Percentiles rank a stretch among this genome's conserved stretches.
Evolutionary conservation across 2,113 vertebrate species (phyloP).

Genomic region (Sprattus sprattus): DNA sequence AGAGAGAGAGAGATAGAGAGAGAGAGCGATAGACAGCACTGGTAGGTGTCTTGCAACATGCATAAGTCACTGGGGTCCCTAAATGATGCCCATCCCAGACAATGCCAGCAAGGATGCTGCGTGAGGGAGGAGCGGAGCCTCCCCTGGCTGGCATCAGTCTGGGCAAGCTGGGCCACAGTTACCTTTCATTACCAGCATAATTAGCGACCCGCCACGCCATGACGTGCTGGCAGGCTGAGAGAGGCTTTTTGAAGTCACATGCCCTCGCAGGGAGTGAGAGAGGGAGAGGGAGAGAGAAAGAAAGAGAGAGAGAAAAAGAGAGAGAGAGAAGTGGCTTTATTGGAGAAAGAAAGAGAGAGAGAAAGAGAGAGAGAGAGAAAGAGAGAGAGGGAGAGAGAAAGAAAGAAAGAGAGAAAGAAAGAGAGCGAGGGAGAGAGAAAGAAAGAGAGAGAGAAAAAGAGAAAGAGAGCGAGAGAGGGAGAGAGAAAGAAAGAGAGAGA

Average conservation of each 20-base stretch:
- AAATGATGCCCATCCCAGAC: background rate
- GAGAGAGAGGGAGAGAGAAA: slow-evolving; percentile 20
- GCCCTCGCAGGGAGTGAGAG: slow-evolving; percentile 19
- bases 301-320: slow-evolving; percentile 10
- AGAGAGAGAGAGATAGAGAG: background rate
- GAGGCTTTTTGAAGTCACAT: slow-evolving; percentile 44
- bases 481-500: slow-evolving; percentile 17
- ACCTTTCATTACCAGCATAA: slow-evolving; percentile 49
- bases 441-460: slow-evolving; percentile 22
- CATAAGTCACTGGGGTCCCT: background rate
- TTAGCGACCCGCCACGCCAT: slow-evolving; percentile 39
- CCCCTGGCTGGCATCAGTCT: slow-evolving; percentile 22
- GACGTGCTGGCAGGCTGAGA: slow-evolving; percentile 24
- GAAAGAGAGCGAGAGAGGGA: slow-evolving; percentile 7
- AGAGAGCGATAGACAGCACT: background rate
- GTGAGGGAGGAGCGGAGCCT: slow-evolving; percentile 17
- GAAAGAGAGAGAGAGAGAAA: background rate
- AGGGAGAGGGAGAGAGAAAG: slow-evolving; percentile 7
- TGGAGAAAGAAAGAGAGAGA: no score
- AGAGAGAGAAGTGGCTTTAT: no score
- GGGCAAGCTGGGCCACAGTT: slow-evolving; percentile 36
- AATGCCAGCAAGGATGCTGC: slow-evolving; percentile 15
- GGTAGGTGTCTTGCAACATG: background rate
- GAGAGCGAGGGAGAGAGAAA: background rate
- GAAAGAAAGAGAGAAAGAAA: slow-evolving; percentile 16